Conservation (phyloP, 2,888 invertebrate genomes). For the Drosophila quinaria region DNA sequence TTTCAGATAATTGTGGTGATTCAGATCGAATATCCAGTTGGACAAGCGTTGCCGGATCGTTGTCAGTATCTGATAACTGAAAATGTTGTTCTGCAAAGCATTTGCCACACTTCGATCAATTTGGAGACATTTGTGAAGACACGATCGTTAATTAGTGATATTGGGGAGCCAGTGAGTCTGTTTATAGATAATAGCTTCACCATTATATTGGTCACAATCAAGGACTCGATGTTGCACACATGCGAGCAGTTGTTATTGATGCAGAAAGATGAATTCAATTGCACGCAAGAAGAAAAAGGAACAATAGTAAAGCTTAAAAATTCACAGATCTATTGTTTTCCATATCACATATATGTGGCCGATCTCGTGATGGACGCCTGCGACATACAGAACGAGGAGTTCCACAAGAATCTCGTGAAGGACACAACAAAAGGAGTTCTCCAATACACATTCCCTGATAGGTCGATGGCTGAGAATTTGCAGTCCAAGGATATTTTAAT, state of each 20-base stretch:
- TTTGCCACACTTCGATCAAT: conserved; percentile 2
- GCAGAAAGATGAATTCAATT: background rate
- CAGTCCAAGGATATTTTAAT: background rate
- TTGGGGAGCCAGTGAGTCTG: conserved; percentile 1
- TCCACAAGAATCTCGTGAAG: background rate
- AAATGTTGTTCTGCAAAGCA: background rate
- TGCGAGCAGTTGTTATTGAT: conserved; percentile 1
- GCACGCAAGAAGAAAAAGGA: background rate
- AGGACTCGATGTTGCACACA: conserved; percentile 1
- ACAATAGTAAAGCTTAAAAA: background rate
- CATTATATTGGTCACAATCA: conserved; percentile 5
- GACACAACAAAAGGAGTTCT: background rate
- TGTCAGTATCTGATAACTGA: conserved; percentile 8
- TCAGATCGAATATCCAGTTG: background rate
- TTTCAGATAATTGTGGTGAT: background rate
- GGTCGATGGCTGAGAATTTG: background rate
- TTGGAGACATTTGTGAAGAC: conserved; percentile 4
- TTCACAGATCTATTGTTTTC: conserved; percentile 13
- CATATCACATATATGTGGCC: conserved; percentile 16
- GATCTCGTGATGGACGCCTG: conserved; percentile 9
- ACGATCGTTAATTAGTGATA: background rate
- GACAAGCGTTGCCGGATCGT: background rate
- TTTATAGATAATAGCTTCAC: conserved; percentile 15
- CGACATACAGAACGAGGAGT: background rate
- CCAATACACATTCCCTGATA: background rate